Base-by-base conservation (phyloP, 2,888 invertebrate species). In the Halictus ligatus region DNA sequence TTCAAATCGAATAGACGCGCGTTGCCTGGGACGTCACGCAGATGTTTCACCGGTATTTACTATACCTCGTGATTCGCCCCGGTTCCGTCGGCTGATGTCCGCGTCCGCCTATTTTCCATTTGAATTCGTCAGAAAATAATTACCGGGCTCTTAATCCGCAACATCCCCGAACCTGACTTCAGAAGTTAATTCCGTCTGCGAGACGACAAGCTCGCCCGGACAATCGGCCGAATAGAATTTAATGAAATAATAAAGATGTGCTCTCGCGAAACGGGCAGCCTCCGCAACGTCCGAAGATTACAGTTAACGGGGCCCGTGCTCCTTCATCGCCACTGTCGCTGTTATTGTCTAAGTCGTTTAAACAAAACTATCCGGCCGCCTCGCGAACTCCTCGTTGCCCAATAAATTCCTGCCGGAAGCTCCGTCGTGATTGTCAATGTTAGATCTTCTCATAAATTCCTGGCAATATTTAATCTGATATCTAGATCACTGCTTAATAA, bases 1-100 rank as follows among this genome's bases (percentile, higher is more conserved):
- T 75, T 54, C 71, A 35, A 8, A 40, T 60, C 48, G 58, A 43
- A 72, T n/a, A 12, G 29, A n/a, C 69, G 35, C 80, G 7, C 54
- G 15, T 15, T 64, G 35, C 40, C 69, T 35, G 69, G 48, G 35
- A 64, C 77, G 75, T 18, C n/a, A 21, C 74, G 25, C n/a, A n/a
- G 71, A 75, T 50, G 48, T 46, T 60, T 67, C 35, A 12, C 25
- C 8, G 21, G 67, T 40, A 46, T 71, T 71, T 40, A 25, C 50
- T 43, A 25, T 43, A 21, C 50, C 54, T 58, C 18, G 21, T 58
- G 72, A 84, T 69, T 77, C 48, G 18, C 7, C 29, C 29, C 18
- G 73, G 15, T 18, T 50, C 15, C 21, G 4, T 29, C 21, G 12
- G 29, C 5, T 25, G 58, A 29, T 50, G 60, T 69, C 40, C 35